A percentile compares a stretch with the other conserved stretches of the same genome.
These are phyloP conservation scores for Sarcophaga caerulescens DNA, from an alignment of 2,888 invertebrate genomes.

Conservation along the genomic window DNA sequence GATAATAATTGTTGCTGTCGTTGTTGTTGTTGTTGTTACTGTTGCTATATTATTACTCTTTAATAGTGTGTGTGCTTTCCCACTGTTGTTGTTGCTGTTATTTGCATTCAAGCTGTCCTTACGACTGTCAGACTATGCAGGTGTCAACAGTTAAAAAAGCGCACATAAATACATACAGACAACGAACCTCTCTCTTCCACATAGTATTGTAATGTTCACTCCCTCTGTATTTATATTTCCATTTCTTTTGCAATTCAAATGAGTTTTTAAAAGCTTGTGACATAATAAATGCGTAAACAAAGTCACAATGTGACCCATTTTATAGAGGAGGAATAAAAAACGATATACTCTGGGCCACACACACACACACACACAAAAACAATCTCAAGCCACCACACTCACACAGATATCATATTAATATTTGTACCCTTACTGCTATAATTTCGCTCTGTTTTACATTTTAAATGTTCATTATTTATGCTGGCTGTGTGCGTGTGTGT, in stretches of 20 bases:
- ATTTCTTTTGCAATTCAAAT: slow-evolving; percentile 69
- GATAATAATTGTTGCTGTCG: neutral
- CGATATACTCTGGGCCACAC: neutral
- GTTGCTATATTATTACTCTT: neutral
- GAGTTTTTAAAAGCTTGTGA: slow-evolving; percentile 71
- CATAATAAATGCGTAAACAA: slow-evolving; percentile 71
- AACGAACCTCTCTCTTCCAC: neutral
- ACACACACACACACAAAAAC: slow-evolving; percentile 4
- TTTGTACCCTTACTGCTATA: neutral
- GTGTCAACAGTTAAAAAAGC: slow-evolving; percentile 58
- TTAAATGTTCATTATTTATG: slow-evolving; percentile 63
- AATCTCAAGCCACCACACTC: slow-evolving; percentile 16
- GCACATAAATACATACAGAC: slow-evolving; percentile 11
- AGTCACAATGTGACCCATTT: slow-evolving; percentile 66
- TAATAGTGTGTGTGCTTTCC: neutral
- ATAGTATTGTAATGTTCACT: slow-evolving; percentile 5
- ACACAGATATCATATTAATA: neutral
- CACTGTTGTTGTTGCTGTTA: slow-evolving; percentile 38
- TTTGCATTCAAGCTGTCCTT: slow-evolving; percentile 52
- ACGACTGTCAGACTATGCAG: slow-evolving; percentile 51
- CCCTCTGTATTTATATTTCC: slow-evolving; percentile 28
- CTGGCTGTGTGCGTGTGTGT: neutral
- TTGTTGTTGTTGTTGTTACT: slow-evolving; percentile 23
- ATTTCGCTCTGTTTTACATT: slow-evolving; percentile 39
- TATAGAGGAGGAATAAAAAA: slow-evolving; percentile 12